Conservation (phyloP, 2,888 invertebrate genomes). For the Sepioteuthis lessoniana region DNA sequence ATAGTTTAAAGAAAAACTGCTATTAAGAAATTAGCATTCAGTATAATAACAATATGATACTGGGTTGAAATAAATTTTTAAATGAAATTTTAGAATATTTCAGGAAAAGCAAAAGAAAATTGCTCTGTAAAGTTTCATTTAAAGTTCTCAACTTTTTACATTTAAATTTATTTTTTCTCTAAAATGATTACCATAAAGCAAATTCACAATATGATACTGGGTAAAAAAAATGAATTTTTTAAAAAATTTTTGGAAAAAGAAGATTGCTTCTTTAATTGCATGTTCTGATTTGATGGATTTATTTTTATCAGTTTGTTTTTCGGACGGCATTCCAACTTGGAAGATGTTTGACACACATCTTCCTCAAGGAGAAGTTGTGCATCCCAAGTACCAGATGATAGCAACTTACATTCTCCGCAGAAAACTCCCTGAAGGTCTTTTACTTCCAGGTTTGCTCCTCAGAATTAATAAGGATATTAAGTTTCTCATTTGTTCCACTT, state of each 20-base stretch:
- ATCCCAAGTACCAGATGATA: not conserved
- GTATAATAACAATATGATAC: no score
- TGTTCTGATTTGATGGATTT: not conserved
- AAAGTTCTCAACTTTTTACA: no score
- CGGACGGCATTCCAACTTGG: not conserved
- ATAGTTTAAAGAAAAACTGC: no score
- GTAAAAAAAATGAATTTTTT: not conserved
- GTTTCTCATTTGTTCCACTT: not conserved
- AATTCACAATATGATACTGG: not conserved
- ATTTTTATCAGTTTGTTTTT: not conserved
- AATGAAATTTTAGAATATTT: no score
- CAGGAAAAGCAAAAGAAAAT: no score
- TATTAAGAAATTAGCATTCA: no score
- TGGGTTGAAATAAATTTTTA: no score
- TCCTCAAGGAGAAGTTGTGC: not conserved
- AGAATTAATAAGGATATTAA: conserved; percentile 20
- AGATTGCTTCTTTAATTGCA: not conserved
- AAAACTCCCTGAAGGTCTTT: not conserved
- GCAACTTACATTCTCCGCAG: not conserved
- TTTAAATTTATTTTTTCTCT: no score
- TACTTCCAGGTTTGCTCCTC: not conserved
- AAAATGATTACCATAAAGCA: not conserved
- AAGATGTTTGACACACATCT: not conserved
- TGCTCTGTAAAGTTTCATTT: no score
- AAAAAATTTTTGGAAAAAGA: not conserved